Evolutionary conservation across 2,113 vertebrate genomes (phyloP), one percentile per base, ranked within the genome.

Genomic region (Entomyzon cyanotis): DNA sequence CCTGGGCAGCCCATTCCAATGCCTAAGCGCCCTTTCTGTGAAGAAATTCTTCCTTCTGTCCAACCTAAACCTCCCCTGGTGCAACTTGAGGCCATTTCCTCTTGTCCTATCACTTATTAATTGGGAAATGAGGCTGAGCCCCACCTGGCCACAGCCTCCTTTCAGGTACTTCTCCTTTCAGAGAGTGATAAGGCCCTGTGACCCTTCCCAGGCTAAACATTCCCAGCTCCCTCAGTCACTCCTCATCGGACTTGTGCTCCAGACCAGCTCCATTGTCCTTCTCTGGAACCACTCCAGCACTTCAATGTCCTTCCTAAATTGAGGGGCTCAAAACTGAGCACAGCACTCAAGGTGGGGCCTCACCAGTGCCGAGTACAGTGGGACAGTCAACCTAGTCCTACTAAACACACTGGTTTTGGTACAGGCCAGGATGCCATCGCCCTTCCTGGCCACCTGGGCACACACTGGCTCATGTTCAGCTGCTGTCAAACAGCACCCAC

Each of bases 401-500:
- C 42, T 49, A 7, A 20, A 20, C 25, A 11, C 49, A 10, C 20
- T 41, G 8, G 5, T 53, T 52, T 39, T 53, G 13, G 35, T 15
- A 15, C 17, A n/a, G 15, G 20, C 30, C 17, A 27, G 24, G 62
- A 15, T 7, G 7, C 30, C 39, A n/a, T 0, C 30, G 23, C 31
- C 31, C 6, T 50, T 20, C n/a, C 33, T 28, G 52, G 24, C 24
- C 33, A 20, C 37, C 28, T 52, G 77, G 64, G 33, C 60, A 59
- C 28, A 53, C 33, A 3, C 30, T 18, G 46, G 7, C 20, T 68
- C 30, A 18, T 6, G 10, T n/a, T 74, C 76, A 27, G 60, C 46
- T 4, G 0, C 59, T 44, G 12, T 33, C 24, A 0, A 28, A 7
- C 44, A 24, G 44, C 68, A 28, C 1, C 5, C 15, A 8, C 22